Evolutionary conservation across 1,140 invertebrate genomes (phyloP), one percentile per base, ranked within the genome.

Genomic region (Parasteatoda tepidariorum): DNA sequence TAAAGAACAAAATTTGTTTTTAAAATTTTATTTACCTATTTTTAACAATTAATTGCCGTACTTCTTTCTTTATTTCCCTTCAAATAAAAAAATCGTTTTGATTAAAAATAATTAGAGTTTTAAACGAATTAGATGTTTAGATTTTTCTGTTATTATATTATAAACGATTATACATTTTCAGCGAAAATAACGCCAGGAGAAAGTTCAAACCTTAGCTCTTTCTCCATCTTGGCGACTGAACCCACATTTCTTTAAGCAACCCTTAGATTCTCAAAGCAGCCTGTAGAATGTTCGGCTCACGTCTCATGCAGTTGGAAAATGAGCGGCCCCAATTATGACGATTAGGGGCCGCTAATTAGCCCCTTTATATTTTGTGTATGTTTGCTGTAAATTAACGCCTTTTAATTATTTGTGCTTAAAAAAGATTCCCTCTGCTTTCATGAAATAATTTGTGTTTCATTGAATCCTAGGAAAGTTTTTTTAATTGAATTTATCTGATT

Each of bases 321-420:
- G 15, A 71, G 78, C 78, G 78, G 78, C 78, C 78, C 66, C 66
- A 67, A 82, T 68, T 82, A 67, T 61, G 66, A 41, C 61, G 38
- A 70, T 70, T 57, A 82, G 78, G 78, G 78, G 78, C 78, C 78
- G 78, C 78, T 70, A 71, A 71, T 26, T 18, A 33, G 54, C 55
- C 78, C 66, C 78, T 48, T 48, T 2, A 9, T 68, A 22, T 62
- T 28, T 48, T 79, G 73, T 75, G 24, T 78, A 7, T 59, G 9
- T 38, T 81, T 30, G 78, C 78, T 82, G 78, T 82, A 82, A 61
- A 82, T 82, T 82, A 33, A 30, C 55, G 57, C 66, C 54, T 71
- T 30, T 78, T n/a, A n/a, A n/a, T n/a, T n/a, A n/a, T n/a, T 67
- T 59, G n/a, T 71, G 22, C 41, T 64, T 31, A 30, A 30, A 59